A percentile compares a stretch with the other conserved stretches of the same genome.
phyloP scores from a whole-genome alignment of 92 coral and sea anemone species.

The Palythoa heliodiscus region DNA sequence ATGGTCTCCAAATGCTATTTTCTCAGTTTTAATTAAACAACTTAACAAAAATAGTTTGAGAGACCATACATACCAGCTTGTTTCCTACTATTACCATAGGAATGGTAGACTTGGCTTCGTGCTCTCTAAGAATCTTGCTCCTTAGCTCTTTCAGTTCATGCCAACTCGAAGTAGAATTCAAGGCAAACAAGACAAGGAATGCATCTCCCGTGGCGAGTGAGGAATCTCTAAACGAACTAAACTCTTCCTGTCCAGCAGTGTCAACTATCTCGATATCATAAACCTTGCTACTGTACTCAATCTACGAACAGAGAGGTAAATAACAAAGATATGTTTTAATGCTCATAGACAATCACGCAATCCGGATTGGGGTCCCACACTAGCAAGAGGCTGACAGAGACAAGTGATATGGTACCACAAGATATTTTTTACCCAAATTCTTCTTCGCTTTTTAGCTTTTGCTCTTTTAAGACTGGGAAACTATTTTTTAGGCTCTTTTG shows the following conservation, averaged over 20 bases:
- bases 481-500: no score
- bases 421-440: no score
- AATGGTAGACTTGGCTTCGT: constrained; percentile 67
- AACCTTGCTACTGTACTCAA: constrained; percentile 85
- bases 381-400: no score
- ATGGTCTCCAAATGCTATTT: no score
- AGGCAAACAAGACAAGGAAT: constrained; percentile 90
- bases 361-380: no score
- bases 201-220: constrained; percentile 99
- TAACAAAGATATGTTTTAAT: background rate
- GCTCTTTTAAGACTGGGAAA: no score
- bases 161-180: constrained; percentile 97
- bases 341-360: no score
- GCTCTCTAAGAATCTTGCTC: constrained; percentile 91
- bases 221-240: constrained; percentile 95
- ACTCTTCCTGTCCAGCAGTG: constrained; percentile 99
- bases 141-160: constrained; percentile 93
- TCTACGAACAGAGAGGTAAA: constrained; percentile 48
- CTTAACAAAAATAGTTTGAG: background rate
- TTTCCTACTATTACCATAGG: constrained; percentile 97
- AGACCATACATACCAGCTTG: constrained; percentile 73
- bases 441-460: no score
- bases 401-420: no score
- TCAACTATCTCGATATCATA: constrained; percentile 98
- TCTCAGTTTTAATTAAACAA: no score